phyloP scores from a whole-genome alignment of 2,113 vertebrate species.

The Halichoeres trimaculatus region DNA sequence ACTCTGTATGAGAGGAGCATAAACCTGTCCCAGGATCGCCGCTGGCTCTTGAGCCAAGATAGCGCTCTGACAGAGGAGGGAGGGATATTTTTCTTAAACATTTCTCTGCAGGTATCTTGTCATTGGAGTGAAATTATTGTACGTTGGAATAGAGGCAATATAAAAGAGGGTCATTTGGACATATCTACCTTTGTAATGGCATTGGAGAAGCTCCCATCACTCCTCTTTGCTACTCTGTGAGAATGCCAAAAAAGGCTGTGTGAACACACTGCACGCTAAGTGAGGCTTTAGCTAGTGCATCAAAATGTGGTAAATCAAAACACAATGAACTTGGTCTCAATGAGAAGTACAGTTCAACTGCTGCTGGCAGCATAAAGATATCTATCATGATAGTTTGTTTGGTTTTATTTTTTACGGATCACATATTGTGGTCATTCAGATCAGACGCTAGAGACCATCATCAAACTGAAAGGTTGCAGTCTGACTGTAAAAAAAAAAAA shows the following conservation, averaged over 20 bases:
- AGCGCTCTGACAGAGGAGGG: conserved; percentile 5
- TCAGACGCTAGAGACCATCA: no score
- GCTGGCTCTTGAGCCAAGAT: conserved; percentile 56
- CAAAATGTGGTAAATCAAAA: no score
- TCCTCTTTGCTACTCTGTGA: conserved; percentile 23
- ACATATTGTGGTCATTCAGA: not conserved
- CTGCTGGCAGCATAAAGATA: no score
- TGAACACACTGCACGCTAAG: no score
- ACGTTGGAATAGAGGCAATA: conserved; percentile 24
- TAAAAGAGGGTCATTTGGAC: conserved; percentile 27
- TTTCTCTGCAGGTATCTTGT: conserved; percentile 48
- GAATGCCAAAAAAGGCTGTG: not conserved
- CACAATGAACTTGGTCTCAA: not conserved
- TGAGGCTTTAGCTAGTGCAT: no score
- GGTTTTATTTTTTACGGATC: not conserved
- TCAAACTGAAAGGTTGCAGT: not conserved
- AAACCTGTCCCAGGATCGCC: conserved; percentile 79
- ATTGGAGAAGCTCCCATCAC: not conserved
- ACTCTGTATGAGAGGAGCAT: conserved; percentile 70
- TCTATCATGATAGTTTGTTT: not conserved
- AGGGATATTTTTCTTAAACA: conserved; percentile 42
- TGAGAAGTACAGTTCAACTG: not conserved
- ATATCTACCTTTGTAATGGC: conserved; percentile 13
- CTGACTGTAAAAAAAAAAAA: not conserved
- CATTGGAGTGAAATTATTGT: conserved; percentile 32